A percentile compares a stretch with the other conserved stretches of the same genome.
These are phyloP conservation scores for Heliothis virescens DNA, from an alignment of 1,140 invertebrate species.

Conservation along the genomic window DNA sequence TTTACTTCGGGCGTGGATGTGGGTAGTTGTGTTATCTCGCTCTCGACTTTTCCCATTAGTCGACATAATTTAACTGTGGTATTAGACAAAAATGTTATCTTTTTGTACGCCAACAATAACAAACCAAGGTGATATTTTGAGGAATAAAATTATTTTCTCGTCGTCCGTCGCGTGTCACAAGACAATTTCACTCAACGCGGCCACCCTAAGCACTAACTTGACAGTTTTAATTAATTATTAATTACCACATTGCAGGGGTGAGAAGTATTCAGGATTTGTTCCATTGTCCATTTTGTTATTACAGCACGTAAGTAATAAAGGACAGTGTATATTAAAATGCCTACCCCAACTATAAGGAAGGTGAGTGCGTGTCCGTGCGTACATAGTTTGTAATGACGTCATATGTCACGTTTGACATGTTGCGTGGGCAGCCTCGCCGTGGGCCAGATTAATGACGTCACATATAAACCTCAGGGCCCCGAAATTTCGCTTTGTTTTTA, in stretches of 20 bases:
- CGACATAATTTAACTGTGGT: neutral
- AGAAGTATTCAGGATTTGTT: conserved; percentile 12
- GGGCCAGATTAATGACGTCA: conserved; percentile 70
- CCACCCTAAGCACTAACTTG: conserved; percentile 23
- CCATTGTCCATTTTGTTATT: conserved; percentile 15
- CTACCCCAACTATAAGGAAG: conserved; percentile 20
- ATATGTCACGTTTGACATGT: conserved; percentile 72
- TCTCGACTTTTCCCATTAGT: neutral
- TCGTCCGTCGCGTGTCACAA: neutral
- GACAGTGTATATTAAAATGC: conserved; percentile 1
- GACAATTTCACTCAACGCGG: conserved; percentile 22
- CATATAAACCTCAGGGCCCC: conserved; percentile 61
- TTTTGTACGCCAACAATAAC: neutral
- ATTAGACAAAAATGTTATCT: neutral
- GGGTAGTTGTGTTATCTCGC: conserved; percentile 2
- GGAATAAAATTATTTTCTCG: neutral
- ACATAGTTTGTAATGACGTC: conserved; percentile 74
- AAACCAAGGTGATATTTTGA: neutral
- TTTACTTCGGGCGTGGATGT: conserved; percentile 15
- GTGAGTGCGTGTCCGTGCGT: conserved; percentile 21
- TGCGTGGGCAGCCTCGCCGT: conserved; percentile 51
- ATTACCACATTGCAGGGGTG: conserved; percentile 31
- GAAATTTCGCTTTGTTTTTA: conserved; percentile 73
- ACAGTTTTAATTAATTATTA: conserved; percentile 43
- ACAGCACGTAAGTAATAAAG: conserved; percentile 4